Base-by-base conservation (phyloP, 2,113 vertebrate genomes). In the Polypterus senegalus region DNA sequence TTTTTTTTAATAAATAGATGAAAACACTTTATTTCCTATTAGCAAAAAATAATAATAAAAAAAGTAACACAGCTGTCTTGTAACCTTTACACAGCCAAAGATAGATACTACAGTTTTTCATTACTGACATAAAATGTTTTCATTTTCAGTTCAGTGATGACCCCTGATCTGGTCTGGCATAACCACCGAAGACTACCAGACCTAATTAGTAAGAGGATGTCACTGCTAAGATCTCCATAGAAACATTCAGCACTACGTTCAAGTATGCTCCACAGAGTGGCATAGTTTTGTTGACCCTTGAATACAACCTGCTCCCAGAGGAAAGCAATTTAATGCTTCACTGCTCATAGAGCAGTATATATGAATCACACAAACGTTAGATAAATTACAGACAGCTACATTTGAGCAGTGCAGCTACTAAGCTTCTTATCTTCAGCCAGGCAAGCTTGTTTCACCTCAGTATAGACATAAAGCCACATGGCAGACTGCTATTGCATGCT, bases 251-350 rank as follows among this genome's bases (percentile, higher is more conserved):
- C 64, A 64, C 63, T 67, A 71, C 27, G 27, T 71, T 75, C 66
- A 69, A 74, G 9, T 6, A 51, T 11, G 43, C 51, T 61, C 59
- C 11, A 66, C 61, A 60, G 67, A 71, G 67, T 47, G 68, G 47
- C 66, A 65, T 60, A 66, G 71, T 75, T 80, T 70, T 79, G 75
- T 77, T 1, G 67, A 87, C 72, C 82, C 79, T 71, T 67, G 76
- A 78, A 72, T 74, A 72, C 71, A 65, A 87, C 80, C 81, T 77
- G 74, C 66, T 88, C 83, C 85, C 85, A 69, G 67, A 75, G 79
- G 85, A 91, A 91, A 86, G 77, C 78, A 91, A 92, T 92, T 92
- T 89, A 92, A 88, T 74, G 85, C 83, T 84, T 73, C 74, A 66
- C 66, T 73, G 79, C 84, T 71, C 81, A 74, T 49, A 77, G 76